These are phyloP conservation scores for Phortica okadai DNA, from an alignment of 2,888 invertebrate genomes.

Conservation along the genomic window DNA sequence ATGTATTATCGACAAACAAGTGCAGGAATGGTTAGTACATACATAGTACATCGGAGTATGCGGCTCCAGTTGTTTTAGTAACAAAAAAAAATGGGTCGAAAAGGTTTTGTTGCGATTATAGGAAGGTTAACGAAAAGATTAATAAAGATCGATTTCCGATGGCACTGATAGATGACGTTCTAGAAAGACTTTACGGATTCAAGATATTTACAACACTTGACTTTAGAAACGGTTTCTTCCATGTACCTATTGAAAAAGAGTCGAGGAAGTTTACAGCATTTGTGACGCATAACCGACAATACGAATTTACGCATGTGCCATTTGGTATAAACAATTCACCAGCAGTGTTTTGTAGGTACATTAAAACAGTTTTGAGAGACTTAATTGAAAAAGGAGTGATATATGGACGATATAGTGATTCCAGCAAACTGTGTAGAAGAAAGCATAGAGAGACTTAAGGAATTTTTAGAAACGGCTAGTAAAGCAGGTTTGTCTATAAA, in stretches of 20 bases:
- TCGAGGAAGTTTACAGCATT: slow-evolving; percentile 2
- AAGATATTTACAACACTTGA: background rate
- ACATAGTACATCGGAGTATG: background rate
- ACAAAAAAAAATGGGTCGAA: background rate
- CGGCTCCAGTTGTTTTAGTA: background rate
- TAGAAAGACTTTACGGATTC: background rate
- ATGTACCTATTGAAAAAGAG: background rate
- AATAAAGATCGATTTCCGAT: background rate
- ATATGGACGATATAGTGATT: too few species aligned
- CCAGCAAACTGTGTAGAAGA: too few species aligned
- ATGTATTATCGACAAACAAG: background rate
- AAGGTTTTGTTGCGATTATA: background rate
- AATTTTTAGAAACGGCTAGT: background rate
- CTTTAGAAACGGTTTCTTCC: background rate
- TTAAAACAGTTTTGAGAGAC: too few species aligned
- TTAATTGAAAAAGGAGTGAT: too few species aligned
- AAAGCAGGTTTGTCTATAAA: background rate
- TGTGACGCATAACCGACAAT: background rate
- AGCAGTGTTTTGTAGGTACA: too few species aligned
- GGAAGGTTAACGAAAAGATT: background rate
- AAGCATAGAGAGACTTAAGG: too few species aligned
- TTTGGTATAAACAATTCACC: background rate
- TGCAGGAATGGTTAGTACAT: background rate
- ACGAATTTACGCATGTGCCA: slow-evolving; percentile 8
- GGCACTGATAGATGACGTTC: background rate